Percentiles rank a stretch among this genome's conserved stretches.
Evolutionary conservation across 1,140 invertebrate genomes (phyloP).

Genomic region (Psix sp.): DNA sequence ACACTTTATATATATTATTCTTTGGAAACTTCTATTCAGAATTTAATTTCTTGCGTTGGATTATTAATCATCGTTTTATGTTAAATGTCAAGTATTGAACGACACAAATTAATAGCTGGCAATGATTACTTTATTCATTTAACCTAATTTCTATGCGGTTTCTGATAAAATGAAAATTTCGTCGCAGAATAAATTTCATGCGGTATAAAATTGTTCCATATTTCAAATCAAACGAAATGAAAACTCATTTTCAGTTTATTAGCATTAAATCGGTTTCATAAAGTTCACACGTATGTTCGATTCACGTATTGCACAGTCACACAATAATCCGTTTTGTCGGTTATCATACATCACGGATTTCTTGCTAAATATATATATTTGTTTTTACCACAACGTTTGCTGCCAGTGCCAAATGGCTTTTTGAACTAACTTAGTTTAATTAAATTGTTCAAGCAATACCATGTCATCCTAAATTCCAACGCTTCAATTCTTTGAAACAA

Average conservation of each 20-base stretch:
- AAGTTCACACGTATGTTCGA: conserved; percentile 1
- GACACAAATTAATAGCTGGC: too few relatives aligned
- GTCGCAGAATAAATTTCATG: neutral
- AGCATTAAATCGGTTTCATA: neutral
- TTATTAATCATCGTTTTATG: too few relatives aligned
- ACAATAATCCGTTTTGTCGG: conserved; percentile 7
- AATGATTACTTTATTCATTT: too few relatives aligned
- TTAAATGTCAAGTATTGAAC: too few relatives aligned
- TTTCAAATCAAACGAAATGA: conserved; percentile 1
- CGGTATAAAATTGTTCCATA: neutral
- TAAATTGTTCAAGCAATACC: conserved; percentile 5
- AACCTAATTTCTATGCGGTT: too few relatives aligned
- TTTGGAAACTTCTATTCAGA: too few relatives aligned
- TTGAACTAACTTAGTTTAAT: conserved; percentile 22
- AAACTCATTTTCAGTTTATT: neutral
- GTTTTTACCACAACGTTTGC: conserved; percentile 10
- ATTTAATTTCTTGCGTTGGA: too few relatives aligned
- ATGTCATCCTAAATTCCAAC: too few relatives aligned
- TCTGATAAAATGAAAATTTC: too few relatives aligned
- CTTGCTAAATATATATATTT: conserved; percentile 7
- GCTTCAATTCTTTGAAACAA: too few relatives aligned
- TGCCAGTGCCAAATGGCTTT: conserved; percentile 7
- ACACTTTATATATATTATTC: too few relatives aligned
- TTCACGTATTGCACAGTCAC: too few relatives aligned
- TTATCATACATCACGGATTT: conserved; percentile 3